Conservation (phyloP, 2,113 vertebrate species). For the Ochotona princeps region DNA sequence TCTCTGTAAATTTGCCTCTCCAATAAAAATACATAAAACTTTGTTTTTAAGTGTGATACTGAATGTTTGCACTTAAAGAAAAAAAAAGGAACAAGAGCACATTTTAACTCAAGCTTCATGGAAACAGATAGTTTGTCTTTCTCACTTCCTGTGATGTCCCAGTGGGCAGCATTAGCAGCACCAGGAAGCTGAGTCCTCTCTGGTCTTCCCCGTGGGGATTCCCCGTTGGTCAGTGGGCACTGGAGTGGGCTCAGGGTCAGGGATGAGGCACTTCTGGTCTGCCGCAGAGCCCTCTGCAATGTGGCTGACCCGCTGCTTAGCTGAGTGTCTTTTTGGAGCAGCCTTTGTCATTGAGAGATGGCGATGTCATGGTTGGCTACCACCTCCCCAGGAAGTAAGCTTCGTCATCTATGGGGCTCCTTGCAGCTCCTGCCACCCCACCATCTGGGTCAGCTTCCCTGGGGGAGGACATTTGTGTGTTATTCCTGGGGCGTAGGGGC, state of each 20-base stretch:
- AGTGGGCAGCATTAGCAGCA: neutral
- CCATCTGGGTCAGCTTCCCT: neutral
- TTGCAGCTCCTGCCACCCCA: fast-evolving
- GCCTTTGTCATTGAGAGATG: neutral
- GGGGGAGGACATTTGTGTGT: neutral
- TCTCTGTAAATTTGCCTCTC: too few relatives aligned
- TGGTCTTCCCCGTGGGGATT: too few relatives aligned
- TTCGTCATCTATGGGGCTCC: neutral
- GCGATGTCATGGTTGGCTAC: neutral
- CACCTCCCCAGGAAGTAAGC: neutral
- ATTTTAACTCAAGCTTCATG: neutral
- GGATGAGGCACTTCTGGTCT: neutral
- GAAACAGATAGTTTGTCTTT: neutral
- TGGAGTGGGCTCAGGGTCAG: fast-evolving
- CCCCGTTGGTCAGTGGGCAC: too few relatives aligned
- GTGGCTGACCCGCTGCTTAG: neutral
- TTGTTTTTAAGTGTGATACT: too few relatives aligned
- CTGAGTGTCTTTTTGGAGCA: neutral
- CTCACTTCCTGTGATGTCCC: neutral
- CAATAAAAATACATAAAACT: too few relatives aligned
- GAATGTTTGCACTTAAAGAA: neutral
- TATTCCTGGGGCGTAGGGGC: too few relatives aligned
- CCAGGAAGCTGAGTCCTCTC: neutral
- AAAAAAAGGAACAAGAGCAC: neutral
- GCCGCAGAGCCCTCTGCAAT: neutral